Conservation (phyloP, 2,113 vertebrate species). For the Columba janthina region DNA sequence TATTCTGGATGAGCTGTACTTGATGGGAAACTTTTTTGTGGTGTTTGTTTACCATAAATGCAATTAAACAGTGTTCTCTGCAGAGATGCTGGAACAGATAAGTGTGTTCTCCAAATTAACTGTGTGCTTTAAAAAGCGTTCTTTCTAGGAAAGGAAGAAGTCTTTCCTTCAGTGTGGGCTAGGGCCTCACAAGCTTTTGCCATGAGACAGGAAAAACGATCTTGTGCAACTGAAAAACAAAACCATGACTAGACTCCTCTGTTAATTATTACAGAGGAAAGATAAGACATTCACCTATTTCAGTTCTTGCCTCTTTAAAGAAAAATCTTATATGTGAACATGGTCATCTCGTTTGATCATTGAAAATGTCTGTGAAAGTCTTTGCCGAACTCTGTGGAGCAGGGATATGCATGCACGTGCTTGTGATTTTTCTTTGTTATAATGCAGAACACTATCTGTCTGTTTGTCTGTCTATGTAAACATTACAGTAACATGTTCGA, state of each 20-base stretch:
- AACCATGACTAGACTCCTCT: not conserved
- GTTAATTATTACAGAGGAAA: slow-evolving; percentile 29
- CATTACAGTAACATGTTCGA: not conserved
- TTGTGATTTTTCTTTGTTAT: not conserved
- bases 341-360: fast-evolving
- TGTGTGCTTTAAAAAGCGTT: not conserved
- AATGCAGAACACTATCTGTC: not conserved
- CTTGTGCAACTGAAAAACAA: not conserved
- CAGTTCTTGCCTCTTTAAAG: not conserved
- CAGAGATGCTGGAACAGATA: not conserved
- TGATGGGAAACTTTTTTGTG: not conserved
- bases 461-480: not conserved
- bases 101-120: not conserved
- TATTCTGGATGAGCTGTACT: not conserved
- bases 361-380: not conserved
- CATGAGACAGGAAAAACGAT: not conserved
- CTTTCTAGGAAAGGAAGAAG: not conserved
- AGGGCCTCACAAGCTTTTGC: not conserved
- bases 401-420: fast-evolving
- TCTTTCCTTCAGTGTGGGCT: not conserved
- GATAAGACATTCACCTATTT: not conserved
- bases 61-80: not conserved
- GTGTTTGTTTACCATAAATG: not conserved
- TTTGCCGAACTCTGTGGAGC: not conserved
- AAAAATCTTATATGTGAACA: not conserved